Evolutionary conservation across 2,888 invertebrate genomes (phyloP), one percentile per base, ranked within the genome.

Genomic region (Pollenia amentaria): DNA sequence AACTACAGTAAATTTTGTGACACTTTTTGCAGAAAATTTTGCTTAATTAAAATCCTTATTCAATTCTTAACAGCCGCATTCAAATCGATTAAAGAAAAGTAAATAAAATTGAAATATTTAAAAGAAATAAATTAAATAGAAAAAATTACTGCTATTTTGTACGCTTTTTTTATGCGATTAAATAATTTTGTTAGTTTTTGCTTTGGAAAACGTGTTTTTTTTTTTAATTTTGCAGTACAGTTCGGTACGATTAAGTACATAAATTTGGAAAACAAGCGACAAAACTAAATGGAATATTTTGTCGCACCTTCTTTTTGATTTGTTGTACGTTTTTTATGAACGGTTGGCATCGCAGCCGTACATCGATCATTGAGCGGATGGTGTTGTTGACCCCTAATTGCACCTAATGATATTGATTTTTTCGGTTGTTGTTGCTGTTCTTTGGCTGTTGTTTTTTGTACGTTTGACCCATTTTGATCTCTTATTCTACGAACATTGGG

Each of bases 321-420:
- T 91, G 93, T 92, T 93, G 94, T 94, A 94, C 96, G 95, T 94
- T 96, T 96, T 94, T 95, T 96, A 90, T 96, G 96, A 91, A 96
- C 96, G 88, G 94, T 94, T 87, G 94, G 94, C 89, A 94, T 94
- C 90, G 94, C 92, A 88, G 90, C 90, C 90, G 90, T 90, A 82
- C 90, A 90, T 90, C 83, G 84, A 84, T 87, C 87, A 89, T 87
- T 89, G 87, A 86, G 91, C 89, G 92, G 93, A 89, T 95, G 93
- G 88, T 78, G 97, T 97, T 87, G 89, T 84, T 85, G 94, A 94
- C 89, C 94, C 94, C 90, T 93, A 92, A 91, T 90, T 73, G 97
- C 97, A 64, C 97, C 97, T 97, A 97, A 97, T 90, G 97, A 97
- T 94, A 97, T 95, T 90, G 97, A 87, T 84, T 97, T 97, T 93